phyloP scores from a whole-genome alignment of 2,113 vertebrate genomes.

The Natator depressus region DNA sequence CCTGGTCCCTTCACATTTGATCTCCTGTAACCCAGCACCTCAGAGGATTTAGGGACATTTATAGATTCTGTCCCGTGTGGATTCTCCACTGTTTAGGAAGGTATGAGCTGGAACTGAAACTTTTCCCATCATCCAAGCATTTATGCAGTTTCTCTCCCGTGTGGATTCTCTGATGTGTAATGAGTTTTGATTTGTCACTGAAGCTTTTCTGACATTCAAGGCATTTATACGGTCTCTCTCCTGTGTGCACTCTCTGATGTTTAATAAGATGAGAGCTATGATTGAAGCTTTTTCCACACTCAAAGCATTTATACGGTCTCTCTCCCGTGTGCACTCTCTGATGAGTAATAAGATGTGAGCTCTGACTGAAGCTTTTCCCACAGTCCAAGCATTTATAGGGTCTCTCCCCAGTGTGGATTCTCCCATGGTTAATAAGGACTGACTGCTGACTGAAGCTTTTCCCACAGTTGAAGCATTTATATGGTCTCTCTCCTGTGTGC shows the following conservation, averaged over 20 bases:
- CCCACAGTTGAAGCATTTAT: neutral
- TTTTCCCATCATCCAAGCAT: neutral
- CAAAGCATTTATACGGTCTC: neutral
- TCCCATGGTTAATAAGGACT: neutral
- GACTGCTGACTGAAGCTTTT: neutral
- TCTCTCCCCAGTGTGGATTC: neutral
- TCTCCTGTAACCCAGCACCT: neutral
- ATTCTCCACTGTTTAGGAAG: neutral
- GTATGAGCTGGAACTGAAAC: neutral
- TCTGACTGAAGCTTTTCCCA: neutral
- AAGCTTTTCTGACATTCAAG: conserved; percentile 1
- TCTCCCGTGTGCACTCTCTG: neutral
- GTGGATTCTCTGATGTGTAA: neutral
- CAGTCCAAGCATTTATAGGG: neutral
- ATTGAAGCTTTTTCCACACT: conserved; percentile 6
- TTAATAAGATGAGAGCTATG: neutral
- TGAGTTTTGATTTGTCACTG: neutral
- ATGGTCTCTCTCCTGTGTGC: neutral
- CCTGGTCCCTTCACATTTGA: neutral
- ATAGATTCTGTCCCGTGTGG: neutral
- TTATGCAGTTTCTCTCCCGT: neutral
- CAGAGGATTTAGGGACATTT: neutral
- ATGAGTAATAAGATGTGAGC: neutral
- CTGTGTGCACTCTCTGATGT: conserved; percentile 7
- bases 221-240: conserved; percentile 18